phyloP scores from a whole-genome alignment of 2,113 vertebrate genomes.

The Phrynocephalus versicolor region DNA sequence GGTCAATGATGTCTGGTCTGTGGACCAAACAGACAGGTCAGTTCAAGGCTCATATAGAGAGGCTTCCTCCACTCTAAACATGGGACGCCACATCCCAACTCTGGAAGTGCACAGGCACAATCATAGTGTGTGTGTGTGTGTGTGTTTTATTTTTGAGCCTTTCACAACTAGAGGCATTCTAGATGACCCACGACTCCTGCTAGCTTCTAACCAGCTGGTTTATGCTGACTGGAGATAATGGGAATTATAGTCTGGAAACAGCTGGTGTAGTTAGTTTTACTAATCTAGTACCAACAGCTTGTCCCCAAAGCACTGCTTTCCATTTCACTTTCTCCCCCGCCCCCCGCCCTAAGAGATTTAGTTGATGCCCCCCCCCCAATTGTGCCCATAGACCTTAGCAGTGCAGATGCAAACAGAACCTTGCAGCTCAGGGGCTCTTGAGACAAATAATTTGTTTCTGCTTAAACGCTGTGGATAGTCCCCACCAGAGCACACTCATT shows the following conservation, averaged over 20 bases:
- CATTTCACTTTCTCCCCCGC: not conserved
- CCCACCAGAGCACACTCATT: too few species aligned
- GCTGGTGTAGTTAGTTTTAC: not conserved
- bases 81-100: not conserved
- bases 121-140: too few species aligned
- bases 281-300: not conserved
- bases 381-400: not conserved
- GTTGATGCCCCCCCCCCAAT: not conserved
- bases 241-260: not conserved
- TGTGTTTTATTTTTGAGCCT: too few species aligned
- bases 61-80: too few species aligned
- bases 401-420: not conserved
- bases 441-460: too few species aligned
- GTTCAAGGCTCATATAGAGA: not conserved
- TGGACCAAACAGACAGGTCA: conserved; percentile 1
- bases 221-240: not conserved
- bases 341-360: too few species aligned
- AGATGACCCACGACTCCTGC: not conserved
- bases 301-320: not conserved
- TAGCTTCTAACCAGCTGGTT: not conserved
- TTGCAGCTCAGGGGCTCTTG: too few species aligned
- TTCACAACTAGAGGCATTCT: not conserved
- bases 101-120: not conserved
- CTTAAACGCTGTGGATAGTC: too few species aligned
- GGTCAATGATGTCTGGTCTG: conserved; percentile 94